Base-by-base conservation (phyloP, 2,888 invertebrate genomes). In the Eurytoma adleriae region DNA sequence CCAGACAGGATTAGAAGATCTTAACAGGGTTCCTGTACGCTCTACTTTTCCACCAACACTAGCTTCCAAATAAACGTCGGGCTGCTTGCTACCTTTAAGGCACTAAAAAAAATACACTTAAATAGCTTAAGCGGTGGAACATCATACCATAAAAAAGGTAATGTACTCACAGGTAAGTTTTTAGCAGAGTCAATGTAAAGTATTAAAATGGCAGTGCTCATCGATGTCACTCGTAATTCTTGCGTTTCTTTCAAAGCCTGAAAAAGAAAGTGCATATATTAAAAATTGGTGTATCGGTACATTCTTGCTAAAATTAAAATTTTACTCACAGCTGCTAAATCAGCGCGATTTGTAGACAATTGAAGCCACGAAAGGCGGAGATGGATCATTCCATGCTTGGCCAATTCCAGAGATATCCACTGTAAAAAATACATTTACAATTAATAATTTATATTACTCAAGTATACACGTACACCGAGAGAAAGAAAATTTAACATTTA, bases 351-450 rank as follows among this genome's bases (percentile, higher is more conserved):
- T 54, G 94, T 92, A 71, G 95, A 94, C 75, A 99, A 92, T 76
- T 95, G 94, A 85, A 98, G 94, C 99, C 99, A 99, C 7, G 95
- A 95, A 72, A 98, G 92, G 71, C 97, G 95, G 73, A 99, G 91
- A 88, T 98, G 97, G 0, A 99, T 93, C 92, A 97, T 95, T 7
- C 99, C 99, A 88, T 97, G 97, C 90, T 98, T 98, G 12, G 98
- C 98, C 91, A 97, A 96, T 91, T 99, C 98, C 85, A 99, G 92
- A 0, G 97, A 96, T 84, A 98, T 93, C 98, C 99, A 99, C 97
- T 98, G 91, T 57, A 91, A 91, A 77, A 81, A 74, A 81, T 77
- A 78, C 80, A 14, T 52, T 10, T 10, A 54, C 14, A 80, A 27
- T 24, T 40, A 67, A 57, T 20, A 30, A 40, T 27, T 50, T 70